These are phyloP conservation scores for Fragum sueziense DNA, from an alignment of 2,888 invertebrate species.

Conservation along the genomic window DNA sequence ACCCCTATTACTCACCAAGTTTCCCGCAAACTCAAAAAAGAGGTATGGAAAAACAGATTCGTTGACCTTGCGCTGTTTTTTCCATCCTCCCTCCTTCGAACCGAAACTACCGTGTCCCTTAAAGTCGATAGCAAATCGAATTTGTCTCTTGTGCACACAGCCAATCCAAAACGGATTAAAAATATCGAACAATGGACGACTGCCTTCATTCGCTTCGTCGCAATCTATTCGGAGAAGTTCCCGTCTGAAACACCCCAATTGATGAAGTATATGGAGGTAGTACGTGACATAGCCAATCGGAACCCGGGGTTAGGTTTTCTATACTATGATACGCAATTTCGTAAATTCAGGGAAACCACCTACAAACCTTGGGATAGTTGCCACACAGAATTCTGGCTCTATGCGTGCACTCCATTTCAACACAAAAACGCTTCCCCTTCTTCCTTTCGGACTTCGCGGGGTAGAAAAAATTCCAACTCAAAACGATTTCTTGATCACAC, in stretches of 20 bases:
- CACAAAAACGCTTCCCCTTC: background rate
- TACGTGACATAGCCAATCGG: slow-evolving; percentile 33
- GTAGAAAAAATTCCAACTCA: no score
- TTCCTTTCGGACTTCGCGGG: background rate
- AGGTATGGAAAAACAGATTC: background rate
- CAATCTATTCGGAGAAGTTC: background rate
- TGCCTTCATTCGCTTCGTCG: background rate
- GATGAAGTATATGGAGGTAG: slow-evolving; percentile 43
- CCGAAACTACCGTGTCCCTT: no score
- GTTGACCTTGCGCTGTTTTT: background rate
- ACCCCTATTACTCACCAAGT: background rate
- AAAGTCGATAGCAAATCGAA: no score
- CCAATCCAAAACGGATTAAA: background rate
- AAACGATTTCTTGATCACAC: slow-evolving; percentile 26
- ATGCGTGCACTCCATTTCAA: slow-evolving; percentile 21
- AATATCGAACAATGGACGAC: background rate
- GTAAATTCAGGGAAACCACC: background rate
- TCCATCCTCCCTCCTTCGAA: background rate
- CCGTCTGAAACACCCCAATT: slow-evolving; percentile 20
- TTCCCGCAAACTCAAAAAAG: background rate
- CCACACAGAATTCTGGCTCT: slow-evolving; percentile 19
- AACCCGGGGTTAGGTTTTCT: slow-evolving; percentile 27
- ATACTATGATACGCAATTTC: slow-evolving; percentile 37
- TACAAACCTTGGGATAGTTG: slow-evolving; percentile 22
- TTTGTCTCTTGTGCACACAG: no score